Conservation (phyloP, 2,888 invertebrate species). For the Cantharis rufa region DNA sequence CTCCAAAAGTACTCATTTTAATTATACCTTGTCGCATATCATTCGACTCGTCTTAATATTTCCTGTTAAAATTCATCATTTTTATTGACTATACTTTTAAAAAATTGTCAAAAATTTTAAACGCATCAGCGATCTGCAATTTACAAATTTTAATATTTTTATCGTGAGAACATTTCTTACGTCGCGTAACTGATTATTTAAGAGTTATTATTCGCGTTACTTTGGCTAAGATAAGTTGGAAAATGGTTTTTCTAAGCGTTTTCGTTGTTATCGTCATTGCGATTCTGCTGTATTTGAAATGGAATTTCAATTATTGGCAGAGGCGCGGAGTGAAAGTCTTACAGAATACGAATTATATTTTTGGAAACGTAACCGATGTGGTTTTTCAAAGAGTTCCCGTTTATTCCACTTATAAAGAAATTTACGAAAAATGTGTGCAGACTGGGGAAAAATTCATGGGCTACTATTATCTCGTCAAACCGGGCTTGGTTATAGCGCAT, state of each 20-base stretch:
- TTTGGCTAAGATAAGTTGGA: neutral
- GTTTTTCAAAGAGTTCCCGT: neutral
- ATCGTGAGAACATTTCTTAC: too few relatives aligned
- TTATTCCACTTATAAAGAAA: neutral
- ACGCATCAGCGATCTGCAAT: too few relatives aligned
- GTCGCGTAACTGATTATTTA: too few relatives aligned
- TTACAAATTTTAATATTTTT: too few relatives aligned
- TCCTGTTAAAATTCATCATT: too few relatives aligned
- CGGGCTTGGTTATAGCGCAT: constrained; percentile 37
- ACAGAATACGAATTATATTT: neutral
- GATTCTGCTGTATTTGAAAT: neutral
- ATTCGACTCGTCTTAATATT: too few relatives aligned
- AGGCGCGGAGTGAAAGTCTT: neutral
- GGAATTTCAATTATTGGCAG: neutral
- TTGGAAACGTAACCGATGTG: neutral
- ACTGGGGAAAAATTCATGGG: constrained; percentile 17
- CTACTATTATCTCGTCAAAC: constrained; percentile 16
- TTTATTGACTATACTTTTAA: too few relatives aligned
- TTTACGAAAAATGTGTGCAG: constrained; percentile 2
- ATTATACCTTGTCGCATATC: too few relatives aligned
- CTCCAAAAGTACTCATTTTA: too few relatives aligned
- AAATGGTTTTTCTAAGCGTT: neutral
- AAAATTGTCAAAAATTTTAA: too few relatives aligned
- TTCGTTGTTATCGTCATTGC: neutral
- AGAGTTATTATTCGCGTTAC: too few relatives aligned